phyloP scores from a whole-genome alignment of 2,113 vertebrate genomes.

The Sander vitreus region DNA sequence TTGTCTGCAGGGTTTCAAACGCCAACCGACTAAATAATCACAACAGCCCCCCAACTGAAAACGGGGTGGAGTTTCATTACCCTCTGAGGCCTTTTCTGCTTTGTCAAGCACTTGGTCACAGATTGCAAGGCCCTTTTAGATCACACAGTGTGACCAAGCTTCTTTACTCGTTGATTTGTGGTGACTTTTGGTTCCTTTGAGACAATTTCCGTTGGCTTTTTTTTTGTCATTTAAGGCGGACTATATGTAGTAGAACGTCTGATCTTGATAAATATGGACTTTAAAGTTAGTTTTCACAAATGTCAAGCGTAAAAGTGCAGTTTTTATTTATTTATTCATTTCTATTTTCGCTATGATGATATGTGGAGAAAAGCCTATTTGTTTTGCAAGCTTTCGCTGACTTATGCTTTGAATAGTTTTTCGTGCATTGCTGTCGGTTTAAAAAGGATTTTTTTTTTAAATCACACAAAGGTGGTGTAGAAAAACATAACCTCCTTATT shows the following conservation, averaged over 20 bases:
- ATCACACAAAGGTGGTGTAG: not conserved
- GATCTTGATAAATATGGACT: not conserved
- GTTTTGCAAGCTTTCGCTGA: not conserved
- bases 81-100: constrained; percentile 65
- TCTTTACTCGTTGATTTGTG: constrained; percentile 50
- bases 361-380: not conserved
- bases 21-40: constrained; percentile 69
- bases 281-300: not conserved
- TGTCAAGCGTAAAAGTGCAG: not conserved
- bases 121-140: constrained; percentile 33
- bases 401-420: not conserved
- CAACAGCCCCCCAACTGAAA: constrained; percentile 60
- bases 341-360: not conserved
- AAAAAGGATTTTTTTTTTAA: not conserved
- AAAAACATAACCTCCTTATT: not conserved
- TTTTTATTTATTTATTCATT: not conserved
- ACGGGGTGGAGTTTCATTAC: constrained; percentile 60
- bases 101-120: constrained; percentile 71
- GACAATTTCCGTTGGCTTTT: not conserved
- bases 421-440: not conserved
- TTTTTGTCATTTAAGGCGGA: not conserved
- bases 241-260: not conserved
- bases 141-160: constrained; percentile 45
- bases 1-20: constrained; percentile 70
- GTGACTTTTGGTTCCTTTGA: constrained; percentile 55